Percentiles rank a stretch among this genome's conserved stretches.
phyloP scores from a whole-genome alignment of 2,113 vertebrate genomes.

The Centropristis striata region DNA sequence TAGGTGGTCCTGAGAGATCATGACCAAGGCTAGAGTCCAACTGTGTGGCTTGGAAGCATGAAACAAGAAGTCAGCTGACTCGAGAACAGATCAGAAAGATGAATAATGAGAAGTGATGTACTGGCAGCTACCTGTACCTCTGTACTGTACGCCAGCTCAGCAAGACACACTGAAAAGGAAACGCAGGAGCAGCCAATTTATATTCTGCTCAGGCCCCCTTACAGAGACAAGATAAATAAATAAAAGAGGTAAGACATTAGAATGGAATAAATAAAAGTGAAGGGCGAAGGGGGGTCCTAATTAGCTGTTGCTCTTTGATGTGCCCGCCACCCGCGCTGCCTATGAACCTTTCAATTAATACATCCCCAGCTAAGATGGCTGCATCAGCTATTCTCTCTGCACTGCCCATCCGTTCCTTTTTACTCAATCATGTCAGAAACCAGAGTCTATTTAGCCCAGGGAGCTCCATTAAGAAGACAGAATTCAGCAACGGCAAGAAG shows the following conservation, averaged over 20 bases:
- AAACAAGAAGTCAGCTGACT: slow-evolving; percentile 4
- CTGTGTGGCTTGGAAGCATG: too few species aligned
- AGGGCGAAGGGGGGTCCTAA: slow-evolving; percentile 72
- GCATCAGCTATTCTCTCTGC: slow-evolving; percentile 80
- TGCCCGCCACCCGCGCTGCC: slow-evolving; percentile 69
- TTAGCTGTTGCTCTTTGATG: slow-evolving; percentile 85
- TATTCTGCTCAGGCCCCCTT: slow-evolving; percentile 67
- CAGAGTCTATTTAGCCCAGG: slow-evolving; percentile 74
- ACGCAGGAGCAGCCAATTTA: slow-evolving; percentile 49
- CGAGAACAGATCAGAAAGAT: slow-evolving; percentile 6
- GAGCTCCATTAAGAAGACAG: slow-evolving; percentile 77
- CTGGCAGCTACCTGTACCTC: slow-evolving; percentile 38
- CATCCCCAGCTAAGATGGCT: slow-evolving; percentile 74
- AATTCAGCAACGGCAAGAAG: slow-evolving; percentile 40
- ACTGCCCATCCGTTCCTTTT: slow-evolving; percentile 64
- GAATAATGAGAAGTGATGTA: slow-evolving; percentile 21
- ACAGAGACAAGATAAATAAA: slow-evolving; percentile 67
- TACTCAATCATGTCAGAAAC: slow-evolving; percentile 76
- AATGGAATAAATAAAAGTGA: slow-evolving; percentile 80
- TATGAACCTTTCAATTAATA: slow-evolving; percentile 84
- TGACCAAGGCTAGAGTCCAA: too few species aligned
- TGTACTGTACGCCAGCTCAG: slow-evolving; percentile 68
- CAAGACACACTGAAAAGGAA: slow-evolving; percentile 42
- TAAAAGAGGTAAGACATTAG: slow-evolving; percentile 71
- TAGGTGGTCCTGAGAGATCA: too few species aligned